A percentile compares a stretch with the other conserved stretches of the same genome.
Conservation (phyloP, 1,140 invertebrate species). For the Chymomyza costata region DNA sequence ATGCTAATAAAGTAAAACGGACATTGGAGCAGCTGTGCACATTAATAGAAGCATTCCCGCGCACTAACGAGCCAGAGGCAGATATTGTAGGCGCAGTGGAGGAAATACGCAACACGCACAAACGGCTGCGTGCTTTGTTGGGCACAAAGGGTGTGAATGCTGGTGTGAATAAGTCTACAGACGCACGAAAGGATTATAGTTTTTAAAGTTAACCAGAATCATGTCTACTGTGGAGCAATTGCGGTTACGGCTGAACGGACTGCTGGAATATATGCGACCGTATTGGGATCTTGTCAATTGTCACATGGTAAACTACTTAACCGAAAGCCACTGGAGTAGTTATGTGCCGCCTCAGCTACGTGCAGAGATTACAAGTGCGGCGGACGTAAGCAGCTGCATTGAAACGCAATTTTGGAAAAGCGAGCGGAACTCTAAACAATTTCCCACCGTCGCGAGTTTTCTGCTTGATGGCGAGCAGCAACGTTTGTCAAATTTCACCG, state of each 20-base stretch:
- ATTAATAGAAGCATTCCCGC: slow-evolving; percentile 81
- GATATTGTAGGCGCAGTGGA: slow-evolving; percentile 81
- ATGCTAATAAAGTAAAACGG: slow-evolving; percentile 74
- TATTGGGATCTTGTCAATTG: slow-evolving; percentile 82
- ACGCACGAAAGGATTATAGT: slow-evolving; percentile 51
- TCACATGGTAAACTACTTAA: slow-evolving; percentile 89
- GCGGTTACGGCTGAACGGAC: slow-evolving; percentile 76
- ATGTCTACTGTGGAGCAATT: slow-evolving; percentile 32
- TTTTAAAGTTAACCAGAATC: slow-evolving; percentile 40
- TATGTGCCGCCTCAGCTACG: slow-evolving; percentile 78
- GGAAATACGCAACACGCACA: slow-evolving; percentile 81
- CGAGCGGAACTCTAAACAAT: slow-evolving; percentile 14
- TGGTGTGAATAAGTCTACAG: neutral
- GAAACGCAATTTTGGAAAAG: slow-evolving; percentile 51
- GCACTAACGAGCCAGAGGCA: slow-evolving; percentile 79
- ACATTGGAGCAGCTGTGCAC: slow-evolving; percentile 78
- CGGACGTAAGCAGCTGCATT: slow-evolving; percentile 35
- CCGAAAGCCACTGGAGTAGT: slow-evolving; percentile 80
- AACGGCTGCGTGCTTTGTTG: slow-evolving; percentile 80
- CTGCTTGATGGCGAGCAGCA: slow-evolving; percentile 21
- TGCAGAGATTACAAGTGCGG: slow-evolving; percentile 74
- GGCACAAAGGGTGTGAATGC: slow-evolving; percentile 76
- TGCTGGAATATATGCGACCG: slow-evolving; percentile 78
- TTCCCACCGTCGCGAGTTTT: slow-evolving; percentile 50
- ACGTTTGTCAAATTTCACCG: slow-evolving; percentile 69